These are phyloP conservation scores for Pygathrix nemaeus DNA, from an alignment of 2,113 vertebrate species.

Conservation along the genomic window DNA sequence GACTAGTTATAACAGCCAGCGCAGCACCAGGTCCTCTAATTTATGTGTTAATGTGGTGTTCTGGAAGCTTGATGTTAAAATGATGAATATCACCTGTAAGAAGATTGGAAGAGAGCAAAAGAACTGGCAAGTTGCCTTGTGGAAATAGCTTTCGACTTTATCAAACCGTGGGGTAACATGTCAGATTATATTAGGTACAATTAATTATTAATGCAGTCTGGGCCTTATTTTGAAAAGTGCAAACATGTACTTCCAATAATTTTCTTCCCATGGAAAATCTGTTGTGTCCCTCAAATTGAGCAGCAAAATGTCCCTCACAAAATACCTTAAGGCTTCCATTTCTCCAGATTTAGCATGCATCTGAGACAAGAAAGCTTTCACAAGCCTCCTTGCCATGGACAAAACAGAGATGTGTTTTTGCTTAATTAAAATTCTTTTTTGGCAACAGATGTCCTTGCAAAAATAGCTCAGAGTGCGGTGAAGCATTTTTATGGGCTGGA, in stretches of 20 bases:
- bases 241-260: conserved; percentile 64
- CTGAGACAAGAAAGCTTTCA: conserved; percentile 81
- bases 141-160: conserved; percentile 74
- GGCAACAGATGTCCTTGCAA: conserved; percentile 83
- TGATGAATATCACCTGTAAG: conserved; percentile 77
- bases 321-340: conserved; percentile 78
- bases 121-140: conserved; percentile 51
- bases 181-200: conserved; percentile 74
- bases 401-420: conserved; percentile 82
- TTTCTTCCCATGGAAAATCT: conserved; percentile 67
- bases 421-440: conserved; percentile 87
- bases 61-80: conserved; percentile 72
- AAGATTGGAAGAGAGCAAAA: conserved; percentile 57
- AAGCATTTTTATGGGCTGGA: conserved; percentile 84
- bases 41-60: conserved; percentile 44
- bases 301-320: conserved; percentile 68
- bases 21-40: conserved; percentile 45
- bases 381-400: conserved; percentile 79
- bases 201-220: conserved; percentile 74
- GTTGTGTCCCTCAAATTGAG: conserved; percentile 72
- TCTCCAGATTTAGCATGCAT: conserved; percentile 71
- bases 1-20: conserved; percentile 55
- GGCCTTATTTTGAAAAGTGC: conserved; percentile 71
- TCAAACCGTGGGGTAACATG: conserved; percentile 71
- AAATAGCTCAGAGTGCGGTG: conserved; percentile 86